phyloP scores from a whole-genome alignment of 2,113 vertebrate genomes.

The Callipepla squamata region DNA sequence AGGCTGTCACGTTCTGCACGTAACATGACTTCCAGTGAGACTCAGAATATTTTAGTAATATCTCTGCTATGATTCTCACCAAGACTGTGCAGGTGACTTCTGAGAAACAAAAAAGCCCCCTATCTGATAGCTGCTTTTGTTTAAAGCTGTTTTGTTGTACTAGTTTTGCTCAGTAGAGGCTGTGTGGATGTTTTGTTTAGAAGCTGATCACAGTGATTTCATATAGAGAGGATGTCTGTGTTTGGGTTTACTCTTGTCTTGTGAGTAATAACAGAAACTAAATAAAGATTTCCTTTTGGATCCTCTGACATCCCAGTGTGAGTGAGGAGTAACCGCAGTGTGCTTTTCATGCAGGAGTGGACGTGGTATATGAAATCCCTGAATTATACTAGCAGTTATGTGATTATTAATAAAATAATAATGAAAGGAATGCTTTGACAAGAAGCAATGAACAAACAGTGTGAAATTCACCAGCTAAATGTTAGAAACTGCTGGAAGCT shows the following conservation, averaged over 20 bases:
- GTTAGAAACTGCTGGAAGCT: background rate
- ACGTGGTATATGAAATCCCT: rapidly evolving
- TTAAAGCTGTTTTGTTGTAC: background rate
- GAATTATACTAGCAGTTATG: background rate
- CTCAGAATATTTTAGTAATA: background rate
- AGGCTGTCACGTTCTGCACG: background rate
- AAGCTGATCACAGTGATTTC: background rate
- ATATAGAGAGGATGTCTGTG: background rate
- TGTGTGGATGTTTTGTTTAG: background rate
- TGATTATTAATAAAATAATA: background rate
- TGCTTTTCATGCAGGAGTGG: background rate
- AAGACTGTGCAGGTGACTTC: background rate
- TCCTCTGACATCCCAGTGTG: background rate
- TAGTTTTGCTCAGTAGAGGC: background rate
- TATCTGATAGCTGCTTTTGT: background rate
- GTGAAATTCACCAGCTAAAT: background rate
- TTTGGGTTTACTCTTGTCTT: background rate
- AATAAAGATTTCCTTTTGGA: background rate
- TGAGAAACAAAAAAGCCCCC: background rate
- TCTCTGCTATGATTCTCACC: background rate
- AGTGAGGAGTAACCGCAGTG: background rate
- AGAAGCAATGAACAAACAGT: background rate
- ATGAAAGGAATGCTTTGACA: background rate
- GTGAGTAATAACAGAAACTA: background rate
- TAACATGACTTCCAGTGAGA: background rate